Conservation (phyloP, 2,113 vertebrate genomes). For the Orthochromis indermauri region DNA sequence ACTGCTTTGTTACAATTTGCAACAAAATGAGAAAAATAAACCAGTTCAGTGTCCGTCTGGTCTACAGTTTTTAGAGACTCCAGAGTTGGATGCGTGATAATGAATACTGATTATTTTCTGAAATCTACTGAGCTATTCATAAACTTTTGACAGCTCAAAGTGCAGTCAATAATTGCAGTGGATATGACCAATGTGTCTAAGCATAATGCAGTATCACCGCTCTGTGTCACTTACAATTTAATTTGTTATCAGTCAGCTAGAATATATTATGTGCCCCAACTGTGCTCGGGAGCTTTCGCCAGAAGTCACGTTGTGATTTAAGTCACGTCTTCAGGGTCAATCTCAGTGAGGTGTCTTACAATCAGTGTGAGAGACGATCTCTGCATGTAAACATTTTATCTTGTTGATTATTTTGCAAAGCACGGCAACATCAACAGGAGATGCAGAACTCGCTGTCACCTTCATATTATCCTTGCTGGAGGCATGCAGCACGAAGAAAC, state of each 20-base stretch:
- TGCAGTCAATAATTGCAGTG: conserved; percentile 32
- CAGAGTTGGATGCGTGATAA: background rate
- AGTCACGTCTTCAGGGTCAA: conserved; percentile 16
- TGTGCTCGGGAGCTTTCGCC: background rate
- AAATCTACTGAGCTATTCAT: conserved; percentile 15
- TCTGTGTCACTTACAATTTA: conserved; percentile 23
- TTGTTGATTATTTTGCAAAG: background rate
- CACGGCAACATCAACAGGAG: background rate
- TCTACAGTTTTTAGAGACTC: conserved; percentile 9
- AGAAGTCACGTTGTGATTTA: conserved; percentile 7
- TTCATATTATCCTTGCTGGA: background rate
- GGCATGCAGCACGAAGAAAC: background rate
- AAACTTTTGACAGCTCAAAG: conserved; percentile 17
- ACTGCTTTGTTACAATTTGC: background rate
- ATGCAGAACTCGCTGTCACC: background rate
- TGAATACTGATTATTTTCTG: conserved; percentile 5
- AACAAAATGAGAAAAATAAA: conserved; percentile 2
- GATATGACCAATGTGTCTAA: conserved; percentile 30
- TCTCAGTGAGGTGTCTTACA: background rate
- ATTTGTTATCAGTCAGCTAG: conserved; percentile 43
- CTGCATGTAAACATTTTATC: background rate
- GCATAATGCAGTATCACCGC: conserved; percentile 9
- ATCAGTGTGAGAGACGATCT: background rate
- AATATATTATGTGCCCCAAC: background rate
- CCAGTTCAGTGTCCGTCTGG: background rate